Evolutionary conservation across 2,797 vertebrate genomes (phyloP).

Genomic region (Poecilia picta): DNA sequence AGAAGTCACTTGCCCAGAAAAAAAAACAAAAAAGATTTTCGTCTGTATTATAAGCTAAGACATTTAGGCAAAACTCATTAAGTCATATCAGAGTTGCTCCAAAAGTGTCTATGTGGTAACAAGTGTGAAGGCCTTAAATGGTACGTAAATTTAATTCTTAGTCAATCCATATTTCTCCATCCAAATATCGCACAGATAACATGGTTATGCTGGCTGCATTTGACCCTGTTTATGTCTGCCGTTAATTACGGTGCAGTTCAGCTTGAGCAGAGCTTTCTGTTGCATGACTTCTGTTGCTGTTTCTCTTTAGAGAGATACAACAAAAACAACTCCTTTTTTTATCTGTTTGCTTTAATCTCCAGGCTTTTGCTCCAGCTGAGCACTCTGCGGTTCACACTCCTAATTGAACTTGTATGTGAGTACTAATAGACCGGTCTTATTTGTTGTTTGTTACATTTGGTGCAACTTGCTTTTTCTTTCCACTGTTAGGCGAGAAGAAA

Average conservation of each 20-base stretch:
- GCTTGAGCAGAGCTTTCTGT: conserved; percentile 30
- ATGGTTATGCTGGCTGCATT: conserved; percentile 27
- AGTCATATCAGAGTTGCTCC: conserved; percentile 37
- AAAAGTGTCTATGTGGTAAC: conserved; percentile 42
- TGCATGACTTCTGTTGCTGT: conserved; percentile 37
- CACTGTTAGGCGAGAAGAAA: conserved; percentile 37
- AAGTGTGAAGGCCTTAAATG: conserved; percentile 24
- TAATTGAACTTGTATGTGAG: conserved; percentile 68
- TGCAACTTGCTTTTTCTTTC: conserved; percentile 25
- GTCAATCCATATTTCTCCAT: conserved; percentile 23
- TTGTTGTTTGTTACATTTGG: conserved; percentile 46
- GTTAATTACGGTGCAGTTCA: conserved; percentile 39
- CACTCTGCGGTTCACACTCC: conserved; percentile 48
- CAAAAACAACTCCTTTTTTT: conserved; percentile 29
- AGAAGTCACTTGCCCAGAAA: background rate
- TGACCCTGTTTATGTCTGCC: conserved; percentile 54
- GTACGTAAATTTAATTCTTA: background rate
- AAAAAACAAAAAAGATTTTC: conserved; percentile 3
- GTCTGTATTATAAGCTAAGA: conserved; percentile 9
- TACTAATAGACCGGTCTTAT: conserved; percentile 61
- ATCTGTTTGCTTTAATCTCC: conserved; percentile 58
- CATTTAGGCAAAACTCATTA: conserved; percentile 11
- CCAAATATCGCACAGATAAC: conserved; percentile 18
- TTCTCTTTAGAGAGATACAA: conserved; percentile 44
- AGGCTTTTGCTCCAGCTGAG: conserved; percentile 55